phyloP scores from a whole-genome alignment of 1,140 invertebrate genomes.

The Tetragonula clypearis region DNA sequence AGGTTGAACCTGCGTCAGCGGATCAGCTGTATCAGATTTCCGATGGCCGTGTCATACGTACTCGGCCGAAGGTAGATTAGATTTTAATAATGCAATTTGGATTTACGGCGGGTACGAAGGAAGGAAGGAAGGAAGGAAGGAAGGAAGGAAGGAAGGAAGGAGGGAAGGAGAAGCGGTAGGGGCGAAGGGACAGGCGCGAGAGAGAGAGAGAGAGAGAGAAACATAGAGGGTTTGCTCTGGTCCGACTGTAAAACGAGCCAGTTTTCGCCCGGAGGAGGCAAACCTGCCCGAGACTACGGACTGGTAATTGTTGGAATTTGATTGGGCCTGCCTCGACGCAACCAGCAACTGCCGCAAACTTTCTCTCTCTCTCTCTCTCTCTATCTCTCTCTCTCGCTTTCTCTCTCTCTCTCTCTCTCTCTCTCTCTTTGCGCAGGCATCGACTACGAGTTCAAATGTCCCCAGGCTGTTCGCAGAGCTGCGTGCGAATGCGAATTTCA shows the following conservation, averaged over 20 bases:
- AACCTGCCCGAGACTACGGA: conserved; percentile 70
- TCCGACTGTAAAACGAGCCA: conserved; percentile 71
- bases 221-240: conserved; percentile 7
- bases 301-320: conserved; percentile 77
- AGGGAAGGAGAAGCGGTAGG: background rate
- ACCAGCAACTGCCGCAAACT: conserved; percentile 14
- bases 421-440: conserved; percentile 8
- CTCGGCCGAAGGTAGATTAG: conserved; percentile 75
- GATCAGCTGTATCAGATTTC: conserved; percentile 66
- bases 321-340: conserved; percentile 65
- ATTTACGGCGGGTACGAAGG: conserved; percentile 63
- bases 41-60: conserved; percentile 61
- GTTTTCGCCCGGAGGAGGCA: conserved; percentile 70
- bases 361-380: background rate
- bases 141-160: too few species aligned
- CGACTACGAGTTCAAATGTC: conserved; percentile 44
- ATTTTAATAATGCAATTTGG: conserved; percentile 80
- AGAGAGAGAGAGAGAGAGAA: background rate
- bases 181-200: background rate
- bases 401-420: background rate
- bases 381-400: background rate
- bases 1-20: conserved; percentile 9
- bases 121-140: conserved; percentile 8
- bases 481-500: conserved; percentile 49
- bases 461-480: conserved; percentile 36